phyloP scores from a whole-genome alignment of 2,113 vertebrate species.

The Garra rufa region DNA sequence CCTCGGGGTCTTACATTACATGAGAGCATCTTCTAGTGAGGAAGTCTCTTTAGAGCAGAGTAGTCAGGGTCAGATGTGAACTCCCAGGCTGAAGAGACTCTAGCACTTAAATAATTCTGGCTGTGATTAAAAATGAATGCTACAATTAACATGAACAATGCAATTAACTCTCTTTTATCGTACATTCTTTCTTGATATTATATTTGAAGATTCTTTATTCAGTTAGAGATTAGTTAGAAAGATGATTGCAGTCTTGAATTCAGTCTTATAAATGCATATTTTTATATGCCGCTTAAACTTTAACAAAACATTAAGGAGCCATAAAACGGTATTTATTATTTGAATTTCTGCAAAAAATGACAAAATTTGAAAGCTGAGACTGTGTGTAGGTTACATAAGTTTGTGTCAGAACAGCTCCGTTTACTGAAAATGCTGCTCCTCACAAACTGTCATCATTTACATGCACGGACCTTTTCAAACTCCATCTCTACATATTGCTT shows the following conservation, averaged over 20 bases:
- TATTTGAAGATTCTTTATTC: not conserved
- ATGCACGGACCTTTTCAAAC: too few relatives aligned
- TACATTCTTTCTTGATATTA: constrained; percentile 1
- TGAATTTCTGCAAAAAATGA: too few relatives aligned
- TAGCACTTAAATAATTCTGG: not conserved
- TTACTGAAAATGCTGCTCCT: too few relatives aligned
- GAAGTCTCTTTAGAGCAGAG: not conserved
- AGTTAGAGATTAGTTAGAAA: not conserved
- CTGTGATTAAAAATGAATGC: constrained; percentile 14
- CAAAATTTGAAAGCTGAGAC: too few relatives aligned
- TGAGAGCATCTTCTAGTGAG: not conserved
- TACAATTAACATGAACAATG: constrained; percentile 18
- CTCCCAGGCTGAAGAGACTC: constrained; percentile 13
- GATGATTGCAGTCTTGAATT: too few relatives aligned
- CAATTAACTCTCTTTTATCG: not conserved
- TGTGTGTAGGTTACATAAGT: too few relatives aligned
- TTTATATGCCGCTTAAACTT: too few relatives aligned
- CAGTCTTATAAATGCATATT: not conserved
- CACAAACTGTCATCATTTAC: too few relatives aligned
- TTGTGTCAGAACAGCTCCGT: too few relatives aligned
- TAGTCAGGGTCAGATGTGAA: constrained; percentile 9
- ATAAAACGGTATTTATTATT: too few relatives aligned
- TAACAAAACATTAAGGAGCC: too few relatives aligned
- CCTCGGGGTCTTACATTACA: constrained; percentile 38
- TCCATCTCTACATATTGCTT: too few relatives aligned